Evolutionary conservation across 2,888 invertebrate species (phyloP).

Genomic region (Andrena chrysosceles): DNA sequence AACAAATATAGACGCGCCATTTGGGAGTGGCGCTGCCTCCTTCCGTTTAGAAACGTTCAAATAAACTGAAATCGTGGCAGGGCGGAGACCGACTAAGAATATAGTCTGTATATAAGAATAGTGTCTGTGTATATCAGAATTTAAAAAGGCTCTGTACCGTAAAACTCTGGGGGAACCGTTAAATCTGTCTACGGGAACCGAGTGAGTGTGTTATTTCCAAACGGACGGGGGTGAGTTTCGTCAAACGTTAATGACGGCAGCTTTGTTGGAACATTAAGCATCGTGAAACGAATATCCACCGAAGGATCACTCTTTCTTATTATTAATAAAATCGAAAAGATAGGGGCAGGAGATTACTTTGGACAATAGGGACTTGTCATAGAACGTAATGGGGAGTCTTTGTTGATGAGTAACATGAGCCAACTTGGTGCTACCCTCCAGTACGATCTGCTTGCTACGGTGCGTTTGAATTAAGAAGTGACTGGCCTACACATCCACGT

Average conservation of each 20-base stretch:
- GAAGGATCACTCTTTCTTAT: too few species aligned
- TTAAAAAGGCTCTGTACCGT: slow-evolving; percentile 38
- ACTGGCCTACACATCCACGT: background rate
- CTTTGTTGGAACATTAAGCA: background rate
- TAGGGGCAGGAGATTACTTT: too few species aligned
- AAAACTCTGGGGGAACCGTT: slow-evolving; percentile 13
- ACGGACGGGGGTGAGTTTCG: background rate
- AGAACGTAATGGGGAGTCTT: too few species aligned
- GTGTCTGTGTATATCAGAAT: slow-evolving; percentile 38
- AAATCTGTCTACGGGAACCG: slow-evolving; percentile 18
- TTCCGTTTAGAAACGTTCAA: slow-evolving; percentile 52
- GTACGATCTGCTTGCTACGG: too few species aligned
- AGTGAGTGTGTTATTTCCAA: background rate
- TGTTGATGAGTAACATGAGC: too few species aligned
- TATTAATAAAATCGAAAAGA: too few species aligned
- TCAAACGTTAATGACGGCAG: slow-evolving; percentile 3
- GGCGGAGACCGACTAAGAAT: slow-evolving; percentile 40
- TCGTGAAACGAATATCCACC: too few species aligned
- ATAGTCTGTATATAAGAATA: slow-evolving; percentile 47
- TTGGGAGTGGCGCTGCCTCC: slow-evolving; percentile 41
- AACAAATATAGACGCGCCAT: slow-evolving; percentile 49
- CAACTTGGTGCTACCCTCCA: too few species aligned
- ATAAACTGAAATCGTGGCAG: slow-evolving; percentile 45
- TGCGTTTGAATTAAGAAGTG: background rate
- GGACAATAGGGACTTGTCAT: too few species aligned